phyloP scores from a whole-genome alignment of 1,140 invertebrate genomes.

The Pogonomyrmex californicus region DNA sequence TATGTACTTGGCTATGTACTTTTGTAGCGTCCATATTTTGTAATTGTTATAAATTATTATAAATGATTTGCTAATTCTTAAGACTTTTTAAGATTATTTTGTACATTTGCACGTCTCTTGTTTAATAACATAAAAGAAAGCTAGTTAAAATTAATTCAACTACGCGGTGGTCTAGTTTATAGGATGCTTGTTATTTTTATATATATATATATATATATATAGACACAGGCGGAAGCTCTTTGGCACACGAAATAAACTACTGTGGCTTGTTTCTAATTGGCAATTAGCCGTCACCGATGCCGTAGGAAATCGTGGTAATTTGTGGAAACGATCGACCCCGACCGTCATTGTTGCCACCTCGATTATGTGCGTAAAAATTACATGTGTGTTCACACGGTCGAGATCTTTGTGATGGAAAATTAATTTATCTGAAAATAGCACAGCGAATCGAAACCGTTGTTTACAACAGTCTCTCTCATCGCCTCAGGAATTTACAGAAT shows the following conservation, averaged over 20 bases:
- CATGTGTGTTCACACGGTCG: slow-evolving; percentile 3
- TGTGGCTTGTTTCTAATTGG: slow-evolving; percentile 12
- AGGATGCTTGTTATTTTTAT: slow-evolving; percentile 5
- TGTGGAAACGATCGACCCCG: slow-evolving; percentile 11
- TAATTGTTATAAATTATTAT: background rate
- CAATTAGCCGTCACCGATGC: slow-evolving; percentile 23
- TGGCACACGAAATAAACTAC: background rate
- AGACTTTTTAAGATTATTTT: background rate
- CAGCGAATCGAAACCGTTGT: background rate
- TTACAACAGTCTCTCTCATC: background rate
- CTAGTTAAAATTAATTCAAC: background rate
- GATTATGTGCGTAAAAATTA: slow-evolving; percentile 6
- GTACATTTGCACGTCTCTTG: background rate
- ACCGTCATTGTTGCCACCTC: slow-evolving; percentile 10
- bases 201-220: no score
- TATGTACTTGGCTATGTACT: no score
- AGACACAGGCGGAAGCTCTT: slow-evolving; percentile 6
- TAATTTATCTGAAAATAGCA: slow-evolving; percentile 1
- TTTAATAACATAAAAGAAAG: slow-evolving; percentile 13
- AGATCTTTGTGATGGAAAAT: slow-evolving; percentile 11
- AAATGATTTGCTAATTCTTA: background rate
- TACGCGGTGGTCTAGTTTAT: background rate
- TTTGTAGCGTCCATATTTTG: background rate
- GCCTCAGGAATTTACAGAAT: background rate
- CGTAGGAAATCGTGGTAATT: slow-evolving; percentile 30